Percentiles rank a stretch among this genome's conserved stretches.
These are phyloP conservation scores for Rhagium mordax DNA, from an alignment of 2,888 invertebrate species.

Conservation along the genomic window DNA sequence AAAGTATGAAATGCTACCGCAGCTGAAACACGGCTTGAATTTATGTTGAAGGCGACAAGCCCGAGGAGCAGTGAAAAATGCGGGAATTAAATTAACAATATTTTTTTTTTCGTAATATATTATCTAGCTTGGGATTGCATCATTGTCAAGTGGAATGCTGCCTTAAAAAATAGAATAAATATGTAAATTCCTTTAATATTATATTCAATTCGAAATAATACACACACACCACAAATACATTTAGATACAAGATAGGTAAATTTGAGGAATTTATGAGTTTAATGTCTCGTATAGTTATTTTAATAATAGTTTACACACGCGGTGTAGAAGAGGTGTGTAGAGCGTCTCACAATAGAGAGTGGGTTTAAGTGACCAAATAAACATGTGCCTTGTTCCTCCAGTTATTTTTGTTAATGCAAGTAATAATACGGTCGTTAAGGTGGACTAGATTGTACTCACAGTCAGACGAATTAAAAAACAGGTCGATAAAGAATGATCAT, in stretches of 20 bases:
- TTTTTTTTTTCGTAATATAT: constrained; percentile 1
- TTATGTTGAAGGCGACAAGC: constrained; percentile 1
- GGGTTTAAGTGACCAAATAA: neutral
- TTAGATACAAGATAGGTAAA: neutral
- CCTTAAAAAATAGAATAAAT: neutral
- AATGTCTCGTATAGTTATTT: neutral
- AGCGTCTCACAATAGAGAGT: neutral
- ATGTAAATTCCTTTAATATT: neutral
- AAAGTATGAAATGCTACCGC: constrained; percentile 17
- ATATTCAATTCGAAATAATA: neutral
- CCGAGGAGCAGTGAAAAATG: constrained; percentile 5
- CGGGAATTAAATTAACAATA: constrained; percentile 9
- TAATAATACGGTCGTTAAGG: too few relatives aligned
- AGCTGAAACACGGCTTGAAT: neutral
- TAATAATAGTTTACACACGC: neutral
- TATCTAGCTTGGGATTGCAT: neutral
- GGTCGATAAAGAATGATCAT: too few relatives aligned
- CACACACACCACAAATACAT: neutral
- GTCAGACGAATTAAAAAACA: too few relatives aligned
- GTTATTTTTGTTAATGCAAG: too few relatives aligned
- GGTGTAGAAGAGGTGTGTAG: neutral
- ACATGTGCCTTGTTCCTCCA: too few relatives aligned
- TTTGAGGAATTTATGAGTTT: neutral
- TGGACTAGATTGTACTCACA: too few relatives aligned
- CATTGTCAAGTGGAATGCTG: neutral